phyloP scores from a whole-genome alignment of 2,797 vertebrate genomes.

The Lophura swinhoii region DNA sequence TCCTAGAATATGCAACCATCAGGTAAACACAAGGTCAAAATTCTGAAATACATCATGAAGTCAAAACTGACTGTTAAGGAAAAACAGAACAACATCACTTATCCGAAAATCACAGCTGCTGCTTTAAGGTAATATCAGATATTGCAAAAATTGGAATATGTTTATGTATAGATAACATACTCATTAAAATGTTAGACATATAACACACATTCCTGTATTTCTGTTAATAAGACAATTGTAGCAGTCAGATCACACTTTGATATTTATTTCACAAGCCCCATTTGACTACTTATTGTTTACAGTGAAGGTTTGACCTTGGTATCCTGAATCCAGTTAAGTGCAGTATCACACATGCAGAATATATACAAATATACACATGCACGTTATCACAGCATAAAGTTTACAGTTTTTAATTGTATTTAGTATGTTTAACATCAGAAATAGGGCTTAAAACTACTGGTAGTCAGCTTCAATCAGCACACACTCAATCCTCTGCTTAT shows the following conservation, averaged over 20 bases:
- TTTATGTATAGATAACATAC: conserved; percentile 41
- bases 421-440: conserved; percentile 42
- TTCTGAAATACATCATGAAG: conserved; percentile 3
- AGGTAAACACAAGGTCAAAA: neutral
- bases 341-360: neutral
- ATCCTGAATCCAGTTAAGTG: neutral
- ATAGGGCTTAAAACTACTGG: conserved; percentile 14
- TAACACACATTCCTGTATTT: neutral
- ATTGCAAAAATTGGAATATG: neutral
- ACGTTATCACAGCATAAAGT: neutral
- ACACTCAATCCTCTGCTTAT: neutral
- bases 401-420: conserved; percentile 46
- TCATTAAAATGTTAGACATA: conserved; percentile 34
- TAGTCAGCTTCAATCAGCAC: conserved; percentile 12
- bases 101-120: neutral
- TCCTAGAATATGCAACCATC: neutral
- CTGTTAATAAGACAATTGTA: conserved; percentile 21
- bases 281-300: conserved; percentile 24
- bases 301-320: conserved; percentile 42
- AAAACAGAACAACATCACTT: neutral
- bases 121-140: conserved; percentile 1
- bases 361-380: neutral
- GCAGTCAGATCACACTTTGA: neutral
- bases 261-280: conserved; percentile 33
- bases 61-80: neutral